Percentiles rank a stretch among this genome's conserved stretches.
Evolutionary conservation across 2,888 invertebrate species (phyloP).

Genomic region (Archips crataeganus): DNA sequence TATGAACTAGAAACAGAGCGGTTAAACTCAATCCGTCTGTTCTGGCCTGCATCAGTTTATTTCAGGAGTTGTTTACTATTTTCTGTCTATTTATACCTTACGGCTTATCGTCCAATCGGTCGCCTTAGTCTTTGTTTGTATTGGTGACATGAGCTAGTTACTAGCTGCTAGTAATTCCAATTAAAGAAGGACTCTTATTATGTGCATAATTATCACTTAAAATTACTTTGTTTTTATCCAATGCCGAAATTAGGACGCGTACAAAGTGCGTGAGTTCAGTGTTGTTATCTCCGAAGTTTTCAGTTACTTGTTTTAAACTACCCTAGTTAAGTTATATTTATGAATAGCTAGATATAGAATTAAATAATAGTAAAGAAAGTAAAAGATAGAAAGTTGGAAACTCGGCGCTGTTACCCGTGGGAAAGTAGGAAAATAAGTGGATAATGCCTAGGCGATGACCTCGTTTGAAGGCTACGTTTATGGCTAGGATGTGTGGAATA

Average conservation of each 20-base stretch:
- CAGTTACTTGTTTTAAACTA: not conserved
- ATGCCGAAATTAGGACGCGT: not conserved
- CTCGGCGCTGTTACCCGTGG: conserved; percentile 16
- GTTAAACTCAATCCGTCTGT: not conserved
- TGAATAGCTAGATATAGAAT: not conserved
- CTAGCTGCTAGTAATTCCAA: not conserved
- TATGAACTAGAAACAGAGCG: not conserved
- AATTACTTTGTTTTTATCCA: not conserved
- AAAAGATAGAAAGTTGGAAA: conserved; percentile 27
- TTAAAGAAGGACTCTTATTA: not conserved
- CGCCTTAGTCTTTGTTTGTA: not conserved
- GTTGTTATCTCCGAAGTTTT: not conserved
- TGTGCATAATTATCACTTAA: not conserved
- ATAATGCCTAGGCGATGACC: not conserved
- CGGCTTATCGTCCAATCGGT: conserved; percentile 11
- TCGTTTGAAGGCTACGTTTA: not conserved
- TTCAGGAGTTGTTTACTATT: conserved; percentile 20
- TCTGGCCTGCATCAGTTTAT: conserved; percentile 5
- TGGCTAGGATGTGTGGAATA: not conserved
- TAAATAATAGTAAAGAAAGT: not conserved
- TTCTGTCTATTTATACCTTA: conserved; percentile 20
- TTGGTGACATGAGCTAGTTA: not conserved
- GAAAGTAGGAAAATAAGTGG: conserved; percentile 15
- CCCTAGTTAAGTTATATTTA: not conserved
- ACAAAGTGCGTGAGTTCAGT: not conserved